These are phyloP conservation scores for Mesorhabditis spiculigera DNA, from an alignment of 2,888 invertebrate species.

Conservation along the genomic window DNA sequence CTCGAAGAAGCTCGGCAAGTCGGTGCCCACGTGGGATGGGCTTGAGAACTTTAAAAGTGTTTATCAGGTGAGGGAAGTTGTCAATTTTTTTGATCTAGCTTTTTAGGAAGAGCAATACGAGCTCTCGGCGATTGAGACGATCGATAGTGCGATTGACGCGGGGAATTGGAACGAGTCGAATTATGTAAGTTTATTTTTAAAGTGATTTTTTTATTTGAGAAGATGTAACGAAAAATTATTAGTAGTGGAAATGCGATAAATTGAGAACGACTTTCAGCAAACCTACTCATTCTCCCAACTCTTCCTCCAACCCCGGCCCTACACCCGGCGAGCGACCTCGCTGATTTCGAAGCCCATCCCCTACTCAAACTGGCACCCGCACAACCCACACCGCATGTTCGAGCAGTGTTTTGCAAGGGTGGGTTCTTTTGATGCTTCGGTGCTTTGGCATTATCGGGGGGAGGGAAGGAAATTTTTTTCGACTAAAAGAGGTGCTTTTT, in stretches of 20 bases:
- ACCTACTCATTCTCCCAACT: too few species aligned
- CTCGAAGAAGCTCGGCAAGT: too few species aligned
- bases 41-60: too few species aligned
- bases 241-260: too few species aligned
- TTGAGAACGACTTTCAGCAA: too few species aligned
- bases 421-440: background rate
- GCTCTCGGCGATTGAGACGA: background rate
- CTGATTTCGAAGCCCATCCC: background rate
- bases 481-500: too few species aligned
- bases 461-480: too few species aligned
- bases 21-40: too few species aligned
- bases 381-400: background rate
- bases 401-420: background rate
- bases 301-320: background rate
- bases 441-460: too few species aligned
- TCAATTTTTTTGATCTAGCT: background rate
- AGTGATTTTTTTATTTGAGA: too few species aligned
- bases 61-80: too few species aligned
- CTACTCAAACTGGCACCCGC: constrained; percentile 4
- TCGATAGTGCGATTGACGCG: background rate
- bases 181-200: background rate
- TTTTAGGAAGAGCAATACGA: constrained; percentile 4
- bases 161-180: background rate
- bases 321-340: background rate
- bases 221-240: too few species aligned